Percentiles rank a stretch among this genome's conserved stretches.
Evolutionary conservation across 2,113 vertebrate species (phyloP).

Genomic region (Hippocampus comes): DNA sequence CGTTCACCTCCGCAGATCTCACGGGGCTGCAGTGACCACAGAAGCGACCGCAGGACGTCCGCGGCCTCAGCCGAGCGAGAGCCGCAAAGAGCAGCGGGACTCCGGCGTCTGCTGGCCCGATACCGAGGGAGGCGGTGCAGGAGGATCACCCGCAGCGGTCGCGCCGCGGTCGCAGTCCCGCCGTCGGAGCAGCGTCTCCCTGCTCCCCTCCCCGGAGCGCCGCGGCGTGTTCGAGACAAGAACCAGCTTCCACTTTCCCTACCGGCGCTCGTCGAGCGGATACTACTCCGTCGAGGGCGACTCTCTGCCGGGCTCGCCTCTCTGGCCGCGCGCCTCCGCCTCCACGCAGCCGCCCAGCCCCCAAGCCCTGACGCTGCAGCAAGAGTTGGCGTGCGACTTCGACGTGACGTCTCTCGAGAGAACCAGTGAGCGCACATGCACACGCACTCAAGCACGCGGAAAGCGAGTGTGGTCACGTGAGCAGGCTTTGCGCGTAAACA

Average conservation of each 20-base stretch:
- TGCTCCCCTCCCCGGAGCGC: conserved; percentile 58
- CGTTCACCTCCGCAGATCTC: conserved; percentile 71
- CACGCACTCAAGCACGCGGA: background rate
- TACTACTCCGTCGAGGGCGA: conserved; percentile 89
- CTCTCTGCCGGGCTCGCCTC: conserved; percentile 76
- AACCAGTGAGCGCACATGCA: conserved; percentile 57
- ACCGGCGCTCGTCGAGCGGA: conserved; percentile 85
- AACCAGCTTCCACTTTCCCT: conserved; percentile 75
- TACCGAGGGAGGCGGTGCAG: background rate
- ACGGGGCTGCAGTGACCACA: conserved; percentile 75
- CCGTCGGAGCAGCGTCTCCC: conserved; percentile 58
- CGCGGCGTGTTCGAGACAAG: conserved; percentile 79
- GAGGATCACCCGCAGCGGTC: conserved; percentile 42
- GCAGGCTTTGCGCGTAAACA: background rate
- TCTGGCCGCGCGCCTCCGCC: conserved; percentile 56
- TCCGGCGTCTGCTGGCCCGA: background rate
- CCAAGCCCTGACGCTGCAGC: conserved; percentile 73
- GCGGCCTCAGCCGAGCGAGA: conserved; percentile 12
- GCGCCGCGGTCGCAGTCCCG: conserved; percentile 67
- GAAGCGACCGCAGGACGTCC: conserved; percentile 67
- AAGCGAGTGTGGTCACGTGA: background rate
- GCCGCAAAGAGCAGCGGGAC: background rate
- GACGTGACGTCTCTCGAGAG: conserved; percentile 29
- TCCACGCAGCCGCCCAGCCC: conserved; percentile 88
- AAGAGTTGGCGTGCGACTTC: conserved; percentile 59